Conservation (phyloP, 2,888 invertebrate species). For the Rambutsinella grinnellia region DNA sequence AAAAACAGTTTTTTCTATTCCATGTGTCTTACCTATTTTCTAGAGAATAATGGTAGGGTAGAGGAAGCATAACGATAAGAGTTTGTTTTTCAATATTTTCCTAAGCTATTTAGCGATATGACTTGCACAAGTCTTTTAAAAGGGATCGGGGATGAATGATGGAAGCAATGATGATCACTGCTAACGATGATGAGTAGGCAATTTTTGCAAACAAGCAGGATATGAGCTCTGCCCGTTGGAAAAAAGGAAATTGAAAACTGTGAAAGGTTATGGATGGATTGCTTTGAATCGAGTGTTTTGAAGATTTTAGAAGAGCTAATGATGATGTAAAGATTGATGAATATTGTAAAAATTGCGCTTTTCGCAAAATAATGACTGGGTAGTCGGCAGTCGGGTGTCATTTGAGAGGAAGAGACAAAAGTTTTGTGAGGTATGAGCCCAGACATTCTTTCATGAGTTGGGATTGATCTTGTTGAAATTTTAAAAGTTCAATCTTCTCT, state of each 20-base stretch:
- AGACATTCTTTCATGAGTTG: too few species aligned
- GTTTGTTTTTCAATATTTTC: constrained; percentile 45
- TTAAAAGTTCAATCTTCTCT: background rate
- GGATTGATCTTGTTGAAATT: too few species aligned
- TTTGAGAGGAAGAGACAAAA: background rate
- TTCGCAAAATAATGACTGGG: too few species aligned
- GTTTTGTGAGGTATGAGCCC: background rate
- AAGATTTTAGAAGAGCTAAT: background rate
- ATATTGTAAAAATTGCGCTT: background rate
- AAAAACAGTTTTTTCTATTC: background rate
- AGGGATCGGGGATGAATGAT: constrained; percentile 26
- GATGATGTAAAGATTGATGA: background rate
- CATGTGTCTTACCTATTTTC: background rate
- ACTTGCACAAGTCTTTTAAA: constrained; percentile 67
- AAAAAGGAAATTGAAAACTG: constrained; percentile 22
- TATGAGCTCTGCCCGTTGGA: background rate
- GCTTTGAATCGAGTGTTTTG: background rate
- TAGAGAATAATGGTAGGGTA: background rate
- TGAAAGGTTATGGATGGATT: constrained; percentile 53
- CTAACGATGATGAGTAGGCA: constrained; percentile 53
- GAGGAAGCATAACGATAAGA: background rate
- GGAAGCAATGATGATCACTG: constrained; percentile 7
- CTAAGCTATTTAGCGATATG: constrained; percentile 57
- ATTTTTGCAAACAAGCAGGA: constrained; percentile 40
- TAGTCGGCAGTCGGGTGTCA: too few species aligned